These are phyloP conservation scores for Herpetotheres cachinnans DNA, from an alignment of 2,113 vertebrate species.

Conservation along the genomic window DNA sequence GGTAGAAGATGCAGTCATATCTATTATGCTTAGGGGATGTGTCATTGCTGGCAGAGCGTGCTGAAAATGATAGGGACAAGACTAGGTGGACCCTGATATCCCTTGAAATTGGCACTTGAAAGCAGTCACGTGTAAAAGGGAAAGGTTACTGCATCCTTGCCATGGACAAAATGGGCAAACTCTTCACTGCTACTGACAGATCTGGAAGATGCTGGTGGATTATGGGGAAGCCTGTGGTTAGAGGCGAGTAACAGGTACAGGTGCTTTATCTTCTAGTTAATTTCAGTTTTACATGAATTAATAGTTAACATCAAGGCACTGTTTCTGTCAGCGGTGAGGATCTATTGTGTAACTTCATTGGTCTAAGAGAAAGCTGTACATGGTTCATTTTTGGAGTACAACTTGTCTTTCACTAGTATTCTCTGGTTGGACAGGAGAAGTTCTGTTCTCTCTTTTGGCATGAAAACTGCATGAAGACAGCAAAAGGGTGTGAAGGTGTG, in stretches of 20 bases:
- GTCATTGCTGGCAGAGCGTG: neutral
- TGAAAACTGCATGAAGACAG: neutral
- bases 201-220: neutral
- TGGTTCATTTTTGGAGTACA: neutral
- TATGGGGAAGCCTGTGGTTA: neutral
- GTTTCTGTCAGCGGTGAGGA: neutral
- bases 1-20: neutral
- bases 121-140: neutral
- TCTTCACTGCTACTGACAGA: neutral
- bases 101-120: neutral
- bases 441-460: neutral
- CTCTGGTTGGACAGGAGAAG: neutral
- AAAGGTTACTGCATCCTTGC: neutral
- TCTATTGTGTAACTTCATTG: neutral
- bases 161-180: neutral
- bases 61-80: neutral
- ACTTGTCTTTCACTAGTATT: neutral
- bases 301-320: neutral
- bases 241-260: neutral
- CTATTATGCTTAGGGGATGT: neutral
- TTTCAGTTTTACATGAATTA: neutral
- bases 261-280: neutral
- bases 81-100: neutral
- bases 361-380: neutral
- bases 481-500: neutral